Evolutionary conservation across 2,888 invertebrate species (phyloP), one percentile per base, ranked within the genome.

Genomic region (Tenthredo mesomela): DNA sequence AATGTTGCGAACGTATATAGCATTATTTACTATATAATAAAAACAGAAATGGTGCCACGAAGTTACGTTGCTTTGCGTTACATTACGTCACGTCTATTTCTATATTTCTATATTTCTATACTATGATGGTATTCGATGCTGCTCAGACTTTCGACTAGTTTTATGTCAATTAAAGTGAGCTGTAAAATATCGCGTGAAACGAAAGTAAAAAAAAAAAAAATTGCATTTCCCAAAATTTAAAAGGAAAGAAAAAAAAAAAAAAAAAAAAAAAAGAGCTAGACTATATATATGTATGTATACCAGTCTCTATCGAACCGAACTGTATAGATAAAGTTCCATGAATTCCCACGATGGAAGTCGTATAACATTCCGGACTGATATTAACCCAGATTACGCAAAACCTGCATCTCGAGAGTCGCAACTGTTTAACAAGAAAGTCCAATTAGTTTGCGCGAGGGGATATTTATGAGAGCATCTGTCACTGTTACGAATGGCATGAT

Each of bases 391-490:
- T 89, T 87, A 86, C 84, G 83, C 85, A 65, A 83, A 70, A 43
- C 84, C 80, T 61, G 80, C 58, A 50, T 80, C 80, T 80, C 80
- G 80, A 3, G 37, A n/a, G 73, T 25, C 21, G n/a, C 43, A 40
- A 88, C 87, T 88, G 88, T 89, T 89, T 87, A 89, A 90, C 89
- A 89, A 90, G 89, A 90, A 90, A 89, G 87, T 89, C 89, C 89
- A 90, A 90, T 90, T 90, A 90, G 90, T 89, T 90, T 89, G 88
- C 88, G 87, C 88, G 88, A 87, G 87, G 85, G 86, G 89, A 90
- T 90, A 90, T 90, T 90, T 90, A 90, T 89, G 89, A 87, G 88
- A 87, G 88, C 89, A 90, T 90, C 88, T 88, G 89, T 90, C 90
- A 90, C 90, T 89, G 90, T 90, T 77, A 77, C 77, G 80, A 61